Conservation (phyloP, 2,888 invertebrate species). For the Orthosia cruda region DNA sequence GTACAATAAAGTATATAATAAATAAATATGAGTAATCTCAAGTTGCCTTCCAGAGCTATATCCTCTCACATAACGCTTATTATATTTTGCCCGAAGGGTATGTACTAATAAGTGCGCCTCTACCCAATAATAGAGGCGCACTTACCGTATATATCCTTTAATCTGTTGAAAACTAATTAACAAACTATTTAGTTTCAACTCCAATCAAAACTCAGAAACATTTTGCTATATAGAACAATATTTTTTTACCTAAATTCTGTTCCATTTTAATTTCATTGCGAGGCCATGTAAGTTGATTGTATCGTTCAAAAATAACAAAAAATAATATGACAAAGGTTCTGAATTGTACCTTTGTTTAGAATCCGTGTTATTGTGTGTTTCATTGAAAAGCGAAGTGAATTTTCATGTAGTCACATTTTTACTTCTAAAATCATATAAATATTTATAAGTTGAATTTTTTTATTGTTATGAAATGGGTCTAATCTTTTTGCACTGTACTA, state of each 20-base stretch:
- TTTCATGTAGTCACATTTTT: not conserved
- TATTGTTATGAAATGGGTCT: not conserved
- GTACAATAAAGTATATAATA: too few species aligned
- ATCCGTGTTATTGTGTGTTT: not conserved
- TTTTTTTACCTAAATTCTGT: conserved; percentile 6
- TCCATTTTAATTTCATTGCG: conserved; percentile 25
- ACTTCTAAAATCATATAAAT: not conserved
- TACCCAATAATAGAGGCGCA: too few species aligned
- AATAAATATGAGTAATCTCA: too few species aligned
- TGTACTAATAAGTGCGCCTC: too few species aligned
- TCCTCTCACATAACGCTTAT: too few species aligned
- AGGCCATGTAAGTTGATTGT: conserved; percentile 10
- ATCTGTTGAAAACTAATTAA: too few species aligned
- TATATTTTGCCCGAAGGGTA: too few species aligned
- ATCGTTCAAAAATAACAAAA: conserved; percentile 3
- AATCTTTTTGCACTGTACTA: too few species aligned
- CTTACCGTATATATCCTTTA: too few species aligned
- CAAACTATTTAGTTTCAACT: not conserved
- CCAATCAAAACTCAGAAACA: not conserved
- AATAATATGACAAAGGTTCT: not conserved
- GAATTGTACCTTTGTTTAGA: not conserved
- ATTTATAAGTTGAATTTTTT: not conserved
- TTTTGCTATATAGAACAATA: not conserved
- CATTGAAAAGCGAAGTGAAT: conserved; percentile 5
- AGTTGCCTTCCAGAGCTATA: too few species aligned